Conservation (phyloP, 2,113 vertebrate species). For the Hipposideros armiger region DNA sequence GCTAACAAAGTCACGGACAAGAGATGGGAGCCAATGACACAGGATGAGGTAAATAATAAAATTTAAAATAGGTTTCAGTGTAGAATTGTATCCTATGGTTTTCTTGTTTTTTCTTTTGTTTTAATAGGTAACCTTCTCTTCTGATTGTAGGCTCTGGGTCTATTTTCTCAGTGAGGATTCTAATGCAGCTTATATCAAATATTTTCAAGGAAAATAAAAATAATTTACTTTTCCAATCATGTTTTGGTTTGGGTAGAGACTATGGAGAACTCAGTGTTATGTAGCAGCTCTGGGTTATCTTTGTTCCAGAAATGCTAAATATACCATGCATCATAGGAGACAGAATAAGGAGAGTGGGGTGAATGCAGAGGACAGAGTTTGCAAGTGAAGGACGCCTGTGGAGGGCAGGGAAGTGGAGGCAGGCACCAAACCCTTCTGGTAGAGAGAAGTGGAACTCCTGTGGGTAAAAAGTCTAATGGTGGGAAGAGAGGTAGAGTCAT, state of each 20-base stretch:
- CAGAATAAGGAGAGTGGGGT: accelerated
- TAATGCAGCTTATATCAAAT: not conserved
- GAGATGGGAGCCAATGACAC: no score
- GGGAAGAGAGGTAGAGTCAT: not conserved
- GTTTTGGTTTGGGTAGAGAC: not conserved
- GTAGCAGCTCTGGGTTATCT: not conserved
- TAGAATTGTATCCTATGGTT: not conserved
- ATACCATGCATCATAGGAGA: not conserved
- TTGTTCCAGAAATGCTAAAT: not conserved
- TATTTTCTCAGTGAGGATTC: not conserved
- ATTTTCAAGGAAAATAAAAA: slow-evolving; percentile 45
- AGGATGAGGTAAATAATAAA: not conserved
- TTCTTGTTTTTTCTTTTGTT: not conserved
- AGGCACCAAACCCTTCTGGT: accelerated
- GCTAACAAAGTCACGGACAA: not conserved
- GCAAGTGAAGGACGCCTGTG: accelerated
- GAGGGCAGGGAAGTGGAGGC: not conserved
- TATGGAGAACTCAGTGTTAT: not conserved
- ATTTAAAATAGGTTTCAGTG: not conserved
- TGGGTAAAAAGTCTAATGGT: no score
- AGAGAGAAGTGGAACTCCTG: not conserved
- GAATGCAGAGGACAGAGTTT: no score
- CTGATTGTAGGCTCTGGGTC: not conserved
- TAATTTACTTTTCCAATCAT: slow-evolving; percentile 28
- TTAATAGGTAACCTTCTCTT: not conserved